phyloP scores from a whole-genome alignment of 2,113 vertebrate genomes.

The Aegypius monachus region DNA sequence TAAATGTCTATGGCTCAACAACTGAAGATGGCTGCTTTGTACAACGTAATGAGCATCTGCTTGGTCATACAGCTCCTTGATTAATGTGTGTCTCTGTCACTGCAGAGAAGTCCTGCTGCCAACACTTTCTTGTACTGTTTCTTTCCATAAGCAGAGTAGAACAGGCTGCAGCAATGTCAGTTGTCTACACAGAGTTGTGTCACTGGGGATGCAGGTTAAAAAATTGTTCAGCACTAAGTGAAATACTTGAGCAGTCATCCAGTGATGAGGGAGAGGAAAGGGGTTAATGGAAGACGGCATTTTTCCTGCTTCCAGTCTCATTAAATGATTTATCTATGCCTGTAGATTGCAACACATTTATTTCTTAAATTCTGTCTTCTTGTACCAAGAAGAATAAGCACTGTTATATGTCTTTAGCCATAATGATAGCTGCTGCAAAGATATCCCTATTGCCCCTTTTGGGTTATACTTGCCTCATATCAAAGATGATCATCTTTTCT shows the following conservation, averaged over 20 bases:
- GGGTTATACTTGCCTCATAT: rapidly evolving
- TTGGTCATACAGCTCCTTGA: neutral
- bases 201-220: neutral
- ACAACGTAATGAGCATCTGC: neutral
- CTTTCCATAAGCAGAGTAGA: neutral
- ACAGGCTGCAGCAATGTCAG: neutral
- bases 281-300: neutral
- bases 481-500: neutral
- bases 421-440: neutral
- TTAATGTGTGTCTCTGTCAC: neutral
- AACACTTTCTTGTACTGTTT: neutral
- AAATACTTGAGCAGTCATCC: neutral
- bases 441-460: rapidly evolving
- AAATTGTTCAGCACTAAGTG: neutral
- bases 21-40: neutral
- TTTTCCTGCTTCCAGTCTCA: neutral
- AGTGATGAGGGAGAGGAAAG: neutral
- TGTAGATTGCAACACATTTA: neutral
- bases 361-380: neutral
- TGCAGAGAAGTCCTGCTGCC: neutral
- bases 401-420: neutral
- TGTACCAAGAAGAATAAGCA: neutral
- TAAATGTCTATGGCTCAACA: neutral
- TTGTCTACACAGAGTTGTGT: no score
- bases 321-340: neutral